A percentile compares a stretch with the other conserved stretches of the same genome.
Evolutionary conservation across 1,140 invertebrate species (phyloP).

Genomic region (Cyrtorhinus lividipennis): DNA sequence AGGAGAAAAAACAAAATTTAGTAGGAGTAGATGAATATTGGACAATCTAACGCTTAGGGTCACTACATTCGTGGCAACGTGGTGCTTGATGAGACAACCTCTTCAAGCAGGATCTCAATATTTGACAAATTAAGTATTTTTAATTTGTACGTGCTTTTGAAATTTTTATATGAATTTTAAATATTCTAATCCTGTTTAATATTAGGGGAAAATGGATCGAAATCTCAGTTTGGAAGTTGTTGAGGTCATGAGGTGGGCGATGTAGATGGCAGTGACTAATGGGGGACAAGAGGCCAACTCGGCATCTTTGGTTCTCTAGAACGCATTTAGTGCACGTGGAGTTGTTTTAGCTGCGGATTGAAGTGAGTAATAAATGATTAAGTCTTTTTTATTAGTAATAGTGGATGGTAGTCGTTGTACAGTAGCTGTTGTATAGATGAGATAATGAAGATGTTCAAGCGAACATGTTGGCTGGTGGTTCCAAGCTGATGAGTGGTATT

Average conservation of each 20-base stretch:
- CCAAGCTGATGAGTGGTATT: neutral
- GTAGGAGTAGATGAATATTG: too few species aligned
- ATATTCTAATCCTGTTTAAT: too few species aligned
- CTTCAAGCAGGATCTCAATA: too few species aligned
- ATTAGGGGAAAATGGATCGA: neutral
- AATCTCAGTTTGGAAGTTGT: neutral
- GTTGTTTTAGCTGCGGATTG: conserved; percentile 3
- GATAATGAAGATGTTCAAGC: too few species aligned
- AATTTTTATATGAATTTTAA: too few species aligned
- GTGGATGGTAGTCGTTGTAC: neutral
- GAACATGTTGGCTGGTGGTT: neutral
- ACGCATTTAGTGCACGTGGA: conserved; percentile 19
- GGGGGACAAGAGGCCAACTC: conserved; percentile 19
- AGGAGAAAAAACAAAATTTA: too few species aligned
- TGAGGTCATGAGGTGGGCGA: neutral
- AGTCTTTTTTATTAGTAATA: neutral
- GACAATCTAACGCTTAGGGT: too few species aligned
- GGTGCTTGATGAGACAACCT: too few species aligned
- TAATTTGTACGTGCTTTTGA: too few species aligned
- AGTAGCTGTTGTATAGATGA: neutral
- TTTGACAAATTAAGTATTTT: too few species aligned
- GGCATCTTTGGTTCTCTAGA: conserved; percentile 18
- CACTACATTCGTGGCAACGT: too few species aligned
- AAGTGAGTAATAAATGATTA: conserved; percentile 14
- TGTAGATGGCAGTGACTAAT: conserved; percentile 14